Evolutionary conservation across 2,113 vertebrate species (phyloP), one percentile per base, ranked within the genome.

Genomic region (Eretmochelys imbricata): DNA sequence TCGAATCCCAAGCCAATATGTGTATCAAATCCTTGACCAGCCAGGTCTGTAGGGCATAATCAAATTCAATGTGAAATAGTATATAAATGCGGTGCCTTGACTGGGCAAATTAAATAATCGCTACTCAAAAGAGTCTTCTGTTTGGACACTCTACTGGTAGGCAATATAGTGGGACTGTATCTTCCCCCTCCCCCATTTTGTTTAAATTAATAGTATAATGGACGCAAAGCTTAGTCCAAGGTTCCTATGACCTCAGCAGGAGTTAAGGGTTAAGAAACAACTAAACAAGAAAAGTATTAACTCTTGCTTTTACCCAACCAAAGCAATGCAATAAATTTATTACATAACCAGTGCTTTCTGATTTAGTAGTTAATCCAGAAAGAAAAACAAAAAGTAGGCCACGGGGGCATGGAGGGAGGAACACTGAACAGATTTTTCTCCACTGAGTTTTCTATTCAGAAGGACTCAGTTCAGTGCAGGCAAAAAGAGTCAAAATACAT

Each of bases 21-120:
- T 98, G 97, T 98, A 98, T 98, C 98, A 98, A 98, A 98, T 98
- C 98, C 98, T 98, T 99, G 98, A 98, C 98, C 98, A 98, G 98
- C 98, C 98, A 99, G 98, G 98, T 99, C 98, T 98, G 98, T 98
- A 98, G 98, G 98, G 98, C 98, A 98, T 98, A 98, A 98, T 98
- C 98, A 98, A 98, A 98, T 98, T 98, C 98, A 98, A 98, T 99
- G 98, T 99, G 98, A 99, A 99, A 99, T 98, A 99, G 98, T 99
- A 98, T 99, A 99, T 98, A 98, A 98, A 99, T 90, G 98, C 97
- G 98, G 98, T 98, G 98, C 98, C 98, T 98, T 98, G 98, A 98
- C 98, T 98, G 98, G 98, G 98, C 98, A 98, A 98, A 98, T 98
- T 98, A 98, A 99, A 98, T 98, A 98, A 98, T 98, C 81, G 97